phyloP scores from a whole-genome alignment of 2,797 vertebrate genomes.

The Melanotaenia trifasciata region DNA sequence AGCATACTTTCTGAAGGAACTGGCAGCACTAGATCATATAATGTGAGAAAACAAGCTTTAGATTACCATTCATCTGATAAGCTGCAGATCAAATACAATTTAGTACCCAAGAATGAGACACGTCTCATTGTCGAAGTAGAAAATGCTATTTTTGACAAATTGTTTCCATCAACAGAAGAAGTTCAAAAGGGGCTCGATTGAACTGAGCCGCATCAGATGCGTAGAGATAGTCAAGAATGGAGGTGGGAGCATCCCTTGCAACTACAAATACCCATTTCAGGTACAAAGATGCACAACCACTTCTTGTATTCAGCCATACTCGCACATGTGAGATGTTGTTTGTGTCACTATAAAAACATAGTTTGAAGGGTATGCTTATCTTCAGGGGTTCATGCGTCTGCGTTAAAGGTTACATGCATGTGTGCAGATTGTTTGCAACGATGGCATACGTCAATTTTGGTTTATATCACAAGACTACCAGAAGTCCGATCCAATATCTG shows the following conservation, averaged over 20 bases:
- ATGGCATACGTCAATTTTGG: no score
- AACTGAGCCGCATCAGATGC: constrained; percentile 90
- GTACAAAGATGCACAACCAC: constrained; percentile 69
- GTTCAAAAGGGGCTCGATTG: constrained; percentile 89
- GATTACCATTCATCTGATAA: neutral
- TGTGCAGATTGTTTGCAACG: no score
- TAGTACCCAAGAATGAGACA: neutral
- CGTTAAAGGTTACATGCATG: no score
- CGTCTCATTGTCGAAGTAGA: fast-evolving
- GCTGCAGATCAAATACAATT: neutral
- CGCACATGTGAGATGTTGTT: neutral
- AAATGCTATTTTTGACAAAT: neutral
- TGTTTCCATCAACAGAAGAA: constrained; percentile 84
- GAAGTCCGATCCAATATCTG: no score
- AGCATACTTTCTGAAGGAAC: constrained; percentile 2
- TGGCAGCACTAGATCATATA: no score
- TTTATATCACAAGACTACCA: no score
- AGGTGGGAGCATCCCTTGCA: constrained; percentile 87
- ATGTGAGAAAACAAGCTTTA: neutral
- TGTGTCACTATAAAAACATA: neutral
- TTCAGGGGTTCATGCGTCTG: neutral
- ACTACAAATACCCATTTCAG: constrained; percentile 97
- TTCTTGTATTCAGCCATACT: neutral
- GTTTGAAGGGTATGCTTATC: neutral
- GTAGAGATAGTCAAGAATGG: constrained; percentile 92